Evolutionary conservation across 2,113 vertebrate genomes (phyloP), one percentile per base, ranked within the genome.

Genomic region (Coreoperca whiteheadi): DNA sequence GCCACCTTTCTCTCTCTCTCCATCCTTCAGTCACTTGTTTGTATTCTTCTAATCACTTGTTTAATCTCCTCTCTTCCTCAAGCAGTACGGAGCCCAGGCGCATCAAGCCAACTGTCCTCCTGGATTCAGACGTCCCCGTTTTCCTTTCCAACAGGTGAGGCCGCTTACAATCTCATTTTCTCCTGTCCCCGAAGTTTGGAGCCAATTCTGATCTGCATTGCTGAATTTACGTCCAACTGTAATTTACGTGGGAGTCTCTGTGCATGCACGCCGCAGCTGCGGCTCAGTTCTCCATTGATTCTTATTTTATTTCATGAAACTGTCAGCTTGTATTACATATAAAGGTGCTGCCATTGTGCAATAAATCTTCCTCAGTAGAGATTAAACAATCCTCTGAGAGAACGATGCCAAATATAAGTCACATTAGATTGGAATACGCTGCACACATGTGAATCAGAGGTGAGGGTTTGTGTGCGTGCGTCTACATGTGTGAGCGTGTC

Each of bases 301-400:
- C 72, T 74, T 70, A 65, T 86, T 81, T 70, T 78, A 81, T 90
- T 89, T 84, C 37, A 85, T 86, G 79, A 88, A 89, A 84, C 81
- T 85, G 88, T 87, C 86, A 85, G 68, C 72, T 72, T 77, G 57
- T 80, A 56, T 92, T 90, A 84, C 77, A 88, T 50, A 79, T 69
- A 39, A 73, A 88, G 60, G 54, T 39, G 32, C 50, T 23, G 61
- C 60, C 54, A 21, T 20, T 23, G 46, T 66, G 68, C 60, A 67
- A 87, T 85, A 87, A 60, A 90, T 89, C 71, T 85, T 85, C 60
- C 72, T 87, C 69, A 51, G 50, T 16, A 18, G 78, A 74, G 66
- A 89, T 92, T 84, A 81, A 78, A 89, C 66, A 85, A 81, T 83
- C 50, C 39, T 64, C 51, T 56, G 77, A 10, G 50, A 71, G 71